phyloP scores from a whole-genome alignment of 2,113 vertebrate species.

The Eurystomus gularis region DNA sequence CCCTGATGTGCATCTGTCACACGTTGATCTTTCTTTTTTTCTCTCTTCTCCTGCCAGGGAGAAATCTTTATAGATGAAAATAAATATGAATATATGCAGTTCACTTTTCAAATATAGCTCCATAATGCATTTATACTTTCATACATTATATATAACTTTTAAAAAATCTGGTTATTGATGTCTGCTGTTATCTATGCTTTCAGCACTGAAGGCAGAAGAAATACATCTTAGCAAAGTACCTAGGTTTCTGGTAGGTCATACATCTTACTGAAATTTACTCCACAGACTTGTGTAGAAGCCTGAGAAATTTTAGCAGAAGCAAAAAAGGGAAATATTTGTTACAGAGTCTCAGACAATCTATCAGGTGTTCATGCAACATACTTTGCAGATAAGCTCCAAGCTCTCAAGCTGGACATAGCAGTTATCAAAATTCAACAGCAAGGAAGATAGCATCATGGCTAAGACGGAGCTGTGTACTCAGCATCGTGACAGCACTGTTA shows the following conservation, averaged over 20 bases:
- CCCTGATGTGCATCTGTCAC: conserved; percentile 38
- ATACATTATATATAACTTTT: background rate
- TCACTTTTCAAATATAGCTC: conserved; percentile 16
- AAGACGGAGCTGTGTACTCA: background rate
- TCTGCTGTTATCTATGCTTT: background rate
- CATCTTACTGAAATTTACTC: background rate
- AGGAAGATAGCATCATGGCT: background rate
- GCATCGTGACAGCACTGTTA: background rate
- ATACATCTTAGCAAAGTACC: background rate
- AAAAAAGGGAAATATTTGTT: background rate
- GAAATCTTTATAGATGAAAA: background rate
- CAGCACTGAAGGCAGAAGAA: conserved; percentile 7
- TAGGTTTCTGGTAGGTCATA: background rate
- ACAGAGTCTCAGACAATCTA: background rate
- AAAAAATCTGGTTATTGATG: background rate
- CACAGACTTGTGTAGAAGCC: background rate
- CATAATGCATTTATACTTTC: background rate
- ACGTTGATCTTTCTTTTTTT: conserved; percentile 1
- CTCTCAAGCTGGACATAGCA: background rate
- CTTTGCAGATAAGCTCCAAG: background rate
- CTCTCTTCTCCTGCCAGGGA: background rate
- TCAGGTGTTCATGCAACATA: background rate
- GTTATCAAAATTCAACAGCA: background rate
- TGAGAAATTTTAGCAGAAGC: background rate
- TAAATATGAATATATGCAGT: background rate